These are phyloP conservation scores for Heliconius melpomene DNA, from an alignment of 1,140 invertebrate species.

Conservation along the genomic window DNA sequence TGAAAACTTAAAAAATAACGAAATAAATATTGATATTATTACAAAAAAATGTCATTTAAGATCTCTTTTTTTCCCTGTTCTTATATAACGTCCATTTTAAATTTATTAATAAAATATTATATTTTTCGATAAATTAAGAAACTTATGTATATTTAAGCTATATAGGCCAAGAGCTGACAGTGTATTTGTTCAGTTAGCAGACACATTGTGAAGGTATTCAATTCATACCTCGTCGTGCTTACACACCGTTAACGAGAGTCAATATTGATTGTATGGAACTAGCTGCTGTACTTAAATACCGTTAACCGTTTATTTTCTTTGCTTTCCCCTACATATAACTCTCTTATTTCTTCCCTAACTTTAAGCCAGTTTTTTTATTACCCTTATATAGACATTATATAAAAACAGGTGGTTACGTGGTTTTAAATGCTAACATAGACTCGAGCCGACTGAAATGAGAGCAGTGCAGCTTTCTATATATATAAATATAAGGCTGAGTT, in stretches of 20 bases:
- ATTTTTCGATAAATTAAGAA: not conserved
- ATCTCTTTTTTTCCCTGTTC: conserved; percentile 20
- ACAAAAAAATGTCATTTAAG: conserved; percentile 39
- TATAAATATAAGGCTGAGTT: conserved; percentile 41
- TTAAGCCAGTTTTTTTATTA: conserved; percentile 8
- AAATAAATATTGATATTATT: conserved; percentile 72
- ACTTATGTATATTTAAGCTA: conserved; percentile 14
- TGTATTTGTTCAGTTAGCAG: conserved; percentile 16
- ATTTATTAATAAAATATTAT: conserved; percentile 10
- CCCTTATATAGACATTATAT: conserved; percentile 42
- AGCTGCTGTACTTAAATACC: not conserved
- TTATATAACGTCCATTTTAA: conserved; percentile 31
- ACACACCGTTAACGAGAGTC: conserved; percentile 29
- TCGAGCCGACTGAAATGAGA: conserved; percentile 53
- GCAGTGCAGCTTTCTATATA: conserved; percentile 44
- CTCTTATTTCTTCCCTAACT: not conserved
- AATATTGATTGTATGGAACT: conserved; percentile 31
- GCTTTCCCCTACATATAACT: not conserved
- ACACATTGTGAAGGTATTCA: conserved; percentile 22
- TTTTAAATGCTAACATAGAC: conserved; percentile 63
- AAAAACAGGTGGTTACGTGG: conserved; percentile 50
- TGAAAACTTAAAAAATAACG: conserved; percentile 78
- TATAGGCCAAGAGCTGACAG: conserved; percentile 24
- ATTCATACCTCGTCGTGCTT: conserved; percentile 26
- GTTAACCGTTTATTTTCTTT: not conserved